Conservation (phyloP, 2,888 invertebrate species). For the Cyclophora punctaria region DNA sequence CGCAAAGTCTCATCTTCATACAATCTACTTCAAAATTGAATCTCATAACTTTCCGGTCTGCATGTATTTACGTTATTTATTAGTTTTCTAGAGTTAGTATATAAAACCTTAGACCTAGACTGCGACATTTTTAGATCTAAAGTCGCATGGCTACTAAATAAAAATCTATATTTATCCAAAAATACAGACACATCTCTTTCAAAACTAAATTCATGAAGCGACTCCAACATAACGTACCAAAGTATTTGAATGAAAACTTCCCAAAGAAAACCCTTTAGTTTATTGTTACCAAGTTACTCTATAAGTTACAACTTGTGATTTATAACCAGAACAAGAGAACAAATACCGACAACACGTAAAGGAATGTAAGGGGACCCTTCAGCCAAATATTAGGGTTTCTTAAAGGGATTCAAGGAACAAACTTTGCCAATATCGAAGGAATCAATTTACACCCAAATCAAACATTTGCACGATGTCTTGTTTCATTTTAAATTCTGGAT, state of each 20-base stretch:
- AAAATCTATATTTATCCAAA: too few species aligned
- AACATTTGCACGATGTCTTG: conserved; percentile 23
- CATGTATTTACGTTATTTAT: too few species aligned
- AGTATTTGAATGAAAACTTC: conserved; percentile 8
- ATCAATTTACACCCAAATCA: conserved; percentile 49
- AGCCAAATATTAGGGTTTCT: conserved; percentile 21
- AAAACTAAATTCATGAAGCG: too few species aligned
- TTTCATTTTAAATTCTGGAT: conserved; percentile 16
- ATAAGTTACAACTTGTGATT: conserved; percentile 24
- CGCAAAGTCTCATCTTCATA: too few species aligned
- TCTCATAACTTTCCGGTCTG: too few species aligned
- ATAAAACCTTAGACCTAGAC: too few species aligned
- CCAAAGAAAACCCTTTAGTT: conserved; percentile 4
- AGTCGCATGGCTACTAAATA: too few species aligned
- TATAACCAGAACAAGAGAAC: conserved; percentile 31
- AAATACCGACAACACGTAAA: conserved; percentile 28
- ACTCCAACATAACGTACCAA: conserved; percentile 3
- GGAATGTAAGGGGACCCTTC: conserved; percentile 37
- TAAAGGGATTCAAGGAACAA: conserved; percentile 42
- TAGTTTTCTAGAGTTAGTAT: too few species aligned
- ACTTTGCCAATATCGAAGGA: conserved; percentile 55
- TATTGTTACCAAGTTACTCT: conserved; percentile 13
- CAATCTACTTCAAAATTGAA: too few species aligned
- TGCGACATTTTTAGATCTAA: too few species aligned
- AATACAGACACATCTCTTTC: too few species aligned